These are phyloP conservation scores for Mionectes olivaceus DNA, from an alignment of 2,797 vertebrate genomes.

Conservation along the genomic window DNA sequence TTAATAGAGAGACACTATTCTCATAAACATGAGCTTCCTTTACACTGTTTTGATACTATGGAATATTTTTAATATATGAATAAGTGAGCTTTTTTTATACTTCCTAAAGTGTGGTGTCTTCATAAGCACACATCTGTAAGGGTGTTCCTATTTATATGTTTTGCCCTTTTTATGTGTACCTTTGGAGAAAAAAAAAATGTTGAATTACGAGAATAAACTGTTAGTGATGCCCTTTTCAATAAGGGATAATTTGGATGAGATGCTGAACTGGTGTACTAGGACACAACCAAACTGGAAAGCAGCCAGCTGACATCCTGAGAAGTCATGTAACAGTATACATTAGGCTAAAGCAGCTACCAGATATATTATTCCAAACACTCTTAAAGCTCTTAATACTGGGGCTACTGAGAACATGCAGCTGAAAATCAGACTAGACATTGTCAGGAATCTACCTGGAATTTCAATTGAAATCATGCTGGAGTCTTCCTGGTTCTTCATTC, in stretches of 20 bases:
- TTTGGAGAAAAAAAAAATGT: background rate
- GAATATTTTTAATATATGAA: background rate
- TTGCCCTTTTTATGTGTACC: background rate
- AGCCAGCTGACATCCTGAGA: background rate
- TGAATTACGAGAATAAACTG: background rate
- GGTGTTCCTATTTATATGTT: accelerated
- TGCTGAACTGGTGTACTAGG: background rate
- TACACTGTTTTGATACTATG: background rate
- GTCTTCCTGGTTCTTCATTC: background rate
- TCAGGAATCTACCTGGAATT: background rate
- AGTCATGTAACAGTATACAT: background rate
- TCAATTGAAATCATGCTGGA: background rate
- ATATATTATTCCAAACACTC: background rate
- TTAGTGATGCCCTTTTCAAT: background rate
- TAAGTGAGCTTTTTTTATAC: background rate
- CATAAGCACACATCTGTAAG: background rate
- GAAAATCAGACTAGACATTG: background rate
- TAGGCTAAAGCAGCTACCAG: background rate
- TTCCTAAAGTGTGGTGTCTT: background rate
- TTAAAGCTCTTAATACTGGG: background rate
- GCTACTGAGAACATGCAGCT: background rate
- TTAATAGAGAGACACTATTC: background rate
- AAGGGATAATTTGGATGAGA: background rate
- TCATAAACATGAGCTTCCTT: background rate
- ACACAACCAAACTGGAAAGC: background rate